Percentiles rank a stretch among this genome's conserved stretches.
These are phyloP conservation scores for Elanoides forficatus DNA, from an alignment of 2,113 vertebrate genomes.

Conservation along the genomic window DNA sequence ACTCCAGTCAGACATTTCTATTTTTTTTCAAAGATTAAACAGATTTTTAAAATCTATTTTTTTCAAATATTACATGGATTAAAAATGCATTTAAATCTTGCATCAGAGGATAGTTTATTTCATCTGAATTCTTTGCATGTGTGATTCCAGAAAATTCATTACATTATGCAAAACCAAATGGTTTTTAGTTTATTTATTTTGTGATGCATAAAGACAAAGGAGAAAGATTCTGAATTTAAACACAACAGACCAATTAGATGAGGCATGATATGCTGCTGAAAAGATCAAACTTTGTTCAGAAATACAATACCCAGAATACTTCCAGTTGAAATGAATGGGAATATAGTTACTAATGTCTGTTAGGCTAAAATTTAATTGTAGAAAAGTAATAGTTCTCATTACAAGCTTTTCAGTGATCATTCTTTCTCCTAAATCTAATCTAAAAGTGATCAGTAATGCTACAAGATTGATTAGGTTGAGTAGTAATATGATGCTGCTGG, in stretches of 20 bases:
- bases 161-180: not conserved
- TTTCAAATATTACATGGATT: not conserved
- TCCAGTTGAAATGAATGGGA: not conserved
- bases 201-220: not conserved
- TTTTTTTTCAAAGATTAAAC: not conserved
- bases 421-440: constrained; percentile 11
- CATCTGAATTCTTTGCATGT: not conserved
- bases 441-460: not conserved
- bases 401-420: not conserved
- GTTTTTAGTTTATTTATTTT: not conserved
- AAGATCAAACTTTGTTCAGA: not conserved
- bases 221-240: not conserved
- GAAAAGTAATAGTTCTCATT: not conserved
- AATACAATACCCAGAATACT: not conserved
- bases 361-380: not conserved
- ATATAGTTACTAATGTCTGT: not conserved
- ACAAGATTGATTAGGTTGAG: not conserved
- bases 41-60: not conserved
- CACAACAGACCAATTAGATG: not conserved
- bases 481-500: not conserved
- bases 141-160: not conserved
- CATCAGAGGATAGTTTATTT: not conserved
- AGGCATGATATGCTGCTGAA: not conserved
- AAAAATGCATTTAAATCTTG: not conserved
- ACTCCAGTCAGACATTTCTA: not conserved